A percentile compares a stretch with the other conserved stretches of the same genome.
These are phyloP conservation scores for Distichodus sexfasciatus DNA, from an alignment of 2,797 vertebrate genomes.

Conservation along the genomic window DNA sequence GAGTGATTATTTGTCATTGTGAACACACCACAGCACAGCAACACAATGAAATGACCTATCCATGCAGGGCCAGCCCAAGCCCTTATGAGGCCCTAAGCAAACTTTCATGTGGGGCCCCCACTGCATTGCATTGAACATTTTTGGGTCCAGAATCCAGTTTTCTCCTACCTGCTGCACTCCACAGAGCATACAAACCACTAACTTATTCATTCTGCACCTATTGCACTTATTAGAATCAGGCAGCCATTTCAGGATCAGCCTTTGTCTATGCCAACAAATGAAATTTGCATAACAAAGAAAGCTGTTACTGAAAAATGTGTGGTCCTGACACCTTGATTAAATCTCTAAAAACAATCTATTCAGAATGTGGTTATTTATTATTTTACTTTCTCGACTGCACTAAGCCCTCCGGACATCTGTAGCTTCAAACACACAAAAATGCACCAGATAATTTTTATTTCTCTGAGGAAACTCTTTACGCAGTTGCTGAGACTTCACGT, in stretches of 20 bases:
- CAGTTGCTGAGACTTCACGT: too few species aligned
- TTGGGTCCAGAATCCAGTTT: too few species aligned
- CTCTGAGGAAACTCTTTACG: too few species aligned
- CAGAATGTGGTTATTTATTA: not conserved
- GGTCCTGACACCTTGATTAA: not conserved
- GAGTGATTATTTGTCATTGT: too few species aligned
- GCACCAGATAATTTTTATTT: too few species aligned
- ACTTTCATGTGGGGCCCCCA: too few species aligned
- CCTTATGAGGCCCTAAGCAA: too few species aligned
- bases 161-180: not conserved
- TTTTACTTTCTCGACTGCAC: too few species aligned
- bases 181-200: not conserved
- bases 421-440: not conserved
- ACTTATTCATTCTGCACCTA: not conserved
- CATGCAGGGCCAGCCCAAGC: too few species aligned
- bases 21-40: too few species aligned
- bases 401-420: not conserved
- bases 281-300: conserved; percentile 27
- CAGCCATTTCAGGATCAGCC: not conserved
- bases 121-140: too few species aligned
- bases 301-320: not conserved
- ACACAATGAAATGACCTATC: too few species aligned
- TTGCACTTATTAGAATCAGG: not conserved
- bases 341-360: not conserved
- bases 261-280: not conserved